These are phyloP conservation scores for Xiphydria camelus DNA, from an alignment of 2,888 invertebrate species.

Conservation along the genomic window DNA sequence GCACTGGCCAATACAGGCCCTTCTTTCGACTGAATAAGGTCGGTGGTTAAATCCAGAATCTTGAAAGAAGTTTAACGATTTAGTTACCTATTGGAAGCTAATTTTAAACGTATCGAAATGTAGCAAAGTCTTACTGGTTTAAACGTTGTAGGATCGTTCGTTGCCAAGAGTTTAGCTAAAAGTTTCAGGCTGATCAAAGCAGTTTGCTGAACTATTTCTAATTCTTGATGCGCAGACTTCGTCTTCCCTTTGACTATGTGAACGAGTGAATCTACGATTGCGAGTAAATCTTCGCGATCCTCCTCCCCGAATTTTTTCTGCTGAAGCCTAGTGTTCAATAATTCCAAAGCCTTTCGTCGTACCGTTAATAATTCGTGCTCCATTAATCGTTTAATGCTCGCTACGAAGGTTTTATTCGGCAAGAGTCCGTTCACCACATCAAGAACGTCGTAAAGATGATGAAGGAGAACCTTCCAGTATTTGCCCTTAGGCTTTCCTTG, in stretches of 20 bases:
- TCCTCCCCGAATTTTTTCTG: slow-evolving; percentile 65
- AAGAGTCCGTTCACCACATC: slow-evolving; percentile 81
- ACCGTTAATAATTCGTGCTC: slow-evolving; percentile 73
- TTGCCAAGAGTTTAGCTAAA: slow-evolving; percentile 74
- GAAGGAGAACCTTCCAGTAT: slow-evolving; percentile 82
- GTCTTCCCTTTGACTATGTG: slow-evolving; percentile 63
- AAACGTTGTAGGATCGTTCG: slow-evolving; percentile 71
- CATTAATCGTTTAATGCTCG: slow-evolving; percentile 75
- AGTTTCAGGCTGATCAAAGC: slow-evolving; percentile 82
- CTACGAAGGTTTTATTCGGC: slow-evolving; percentile 77
- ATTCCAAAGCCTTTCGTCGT: slow-evolving; percentile 79
- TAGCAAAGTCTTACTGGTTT: slow-evolving; percentile 58
- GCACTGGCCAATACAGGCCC: slow-evolving; percentile 74
- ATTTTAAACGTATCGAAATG: no score
- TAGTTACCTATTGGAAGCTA: no score
- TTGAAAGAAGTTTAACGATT: no score
- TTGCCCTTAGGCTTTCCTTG: slow-evolving; percentile 65
- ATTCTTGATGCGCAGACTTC: slow-evolving; percentile 62
- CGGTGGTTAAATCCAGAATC: slow-evolving; percentile 71
- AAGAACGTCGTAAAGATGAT: slow-evolving; percentile 71
- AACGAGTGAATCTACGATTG: slow-evolving; percentile 66
- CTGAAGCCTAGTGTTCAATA: slow-evolving; percentile 81
- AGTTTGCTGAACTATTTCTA: slow-evolving; percentile 77
- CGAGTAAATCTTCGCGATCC: slow-evolving; percentile 60
- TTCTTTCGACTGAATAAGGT: slow-evolving; percentile 62